phyloP scores from a whole-genome alignment of 2,113 vertebrate species.

The Corythoichthys intestinalis region DNA sequence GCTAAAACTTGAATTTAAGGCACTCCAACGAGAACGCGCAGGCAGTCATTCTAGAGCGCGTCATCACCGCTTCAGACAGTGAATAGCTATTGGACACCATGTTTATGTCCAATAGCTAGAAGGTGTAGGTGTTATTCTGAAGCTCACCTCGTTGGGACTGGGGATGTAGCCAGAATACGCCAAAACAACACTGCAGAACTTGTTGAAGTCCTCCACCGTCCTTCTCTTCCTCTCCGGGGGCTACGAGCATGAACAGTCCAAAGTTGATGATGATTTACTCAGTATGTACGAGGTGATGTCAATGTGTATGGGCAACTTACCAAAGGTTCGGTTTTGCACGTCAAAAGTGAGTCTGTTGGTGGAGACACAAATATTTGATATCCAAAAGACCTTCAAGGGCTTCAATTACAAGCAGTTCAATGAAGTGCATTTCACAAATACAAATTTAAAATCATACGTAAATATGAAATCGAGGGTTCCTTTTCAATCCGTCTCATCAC shows the following conservation, averaged over 20 bases:
- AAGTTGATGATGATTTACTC: background rate
- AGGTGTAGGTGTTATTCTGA: background rate
- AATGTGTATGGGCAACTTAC: constrained; percentile 56
- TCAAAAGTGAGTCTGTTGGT: constrained; percentile 72
- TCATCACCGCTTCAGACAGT: too few species aligned
- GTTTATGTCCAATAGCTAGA: too few species aligned
- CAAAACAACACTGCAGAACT: constrained; percentile 89
- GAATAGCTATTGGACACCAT: too few species aligned
- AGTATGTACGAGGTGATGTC: too few species aligned
- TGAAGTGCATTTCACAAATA: too few species aligned
- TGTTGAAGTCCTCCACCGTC: constrained; percentile 90
- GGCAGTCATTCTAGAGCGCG: too few species aligned
- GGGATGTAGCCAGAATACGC: constrained; percentile 89
- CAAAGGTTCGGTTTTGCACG: constrained; percentile 77
- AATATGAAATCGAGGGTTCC: too few species aligned
- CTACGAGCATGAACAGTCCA: constrained; percentile 53
- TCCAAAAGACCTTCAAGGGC: too few species aligned
- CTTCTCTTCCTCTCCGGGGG: constrained; percentile 83
- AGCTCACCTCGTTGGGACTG: constrained; percentile 80
- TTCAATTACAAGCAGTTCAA: too few species aligned
- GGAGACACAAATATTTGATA: background rate
- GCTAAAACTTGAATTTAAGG: too few species aligned
- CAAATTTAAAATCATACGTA: too few species aligned
- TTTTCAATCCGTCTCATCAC: background rate
- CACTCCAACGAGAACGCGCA: too few species aligned